Evolutionary conservation across 2,113 vertebrate genomes (phyloP).

Genomic region (Zapus hudsonius): DNA sequence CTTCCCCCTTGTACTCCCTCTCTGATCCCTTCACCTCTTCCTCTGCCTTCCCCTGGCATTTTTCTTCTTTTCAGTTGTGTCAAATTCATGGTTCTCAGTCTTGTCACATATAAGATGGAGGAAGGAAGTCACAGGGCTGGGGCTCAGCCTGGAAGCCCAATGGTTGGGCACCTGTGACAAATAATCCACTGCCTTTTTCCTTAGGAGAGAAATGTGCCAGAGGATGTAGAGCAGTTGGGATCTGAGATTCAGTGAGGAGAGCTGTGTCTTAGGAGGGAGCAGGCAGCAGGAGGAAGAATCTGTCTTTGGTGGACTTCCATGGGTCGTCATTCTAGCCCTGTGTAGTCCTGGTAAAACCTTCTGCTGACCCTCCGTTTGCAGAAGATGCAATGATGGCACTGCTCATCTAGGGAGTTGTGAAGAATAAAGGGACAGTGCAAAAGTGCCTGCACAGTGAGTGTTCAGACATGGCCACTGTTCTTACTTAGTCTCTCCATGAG

Average conservation of each 20-base stretch:
- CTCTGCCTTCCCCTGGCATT: not conserved
- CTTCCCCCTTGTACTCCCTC: not conserved
- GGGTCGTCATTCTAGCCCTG: too few relatives aligned
- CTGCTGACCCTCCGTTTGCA: not conserved
- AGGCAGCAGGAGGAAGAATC: not conserved
- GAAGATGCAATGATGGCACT: not conserved
- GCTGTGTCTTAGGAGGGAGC: not conserved
- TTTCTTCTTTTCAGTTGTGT: not conserved
- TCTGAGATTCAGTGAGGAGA: not conserved
- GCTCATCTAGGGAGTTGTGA: not conserved
- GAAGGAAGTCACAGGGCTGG: not conserved
- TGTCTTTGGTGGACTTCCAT: not conserved
- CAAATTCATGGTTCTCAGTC: not conserved
- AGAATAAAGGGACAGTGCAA: not conserved
- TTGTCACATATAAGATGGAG: not conserved
- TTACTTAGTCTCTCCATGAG: not conserved
- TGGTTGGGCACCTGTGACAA: not conserved
- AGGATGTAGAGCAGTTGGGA: not conserved
- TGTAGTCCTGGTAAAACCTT: not conserved
- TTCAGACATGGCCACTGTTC: not conserved
- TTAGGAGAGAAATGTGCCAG: not conserved
- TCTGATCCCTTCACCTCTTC: not conserved
- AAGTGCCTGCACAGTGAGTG: not conserved
- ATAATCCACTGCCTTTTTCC: not conserved
- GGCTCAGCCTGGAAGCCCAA: not conserved